phyloP scores from a whole-genome alignment of 2,888 invertebrate genomes.

The Ischnus inquisitorius region DNA sequence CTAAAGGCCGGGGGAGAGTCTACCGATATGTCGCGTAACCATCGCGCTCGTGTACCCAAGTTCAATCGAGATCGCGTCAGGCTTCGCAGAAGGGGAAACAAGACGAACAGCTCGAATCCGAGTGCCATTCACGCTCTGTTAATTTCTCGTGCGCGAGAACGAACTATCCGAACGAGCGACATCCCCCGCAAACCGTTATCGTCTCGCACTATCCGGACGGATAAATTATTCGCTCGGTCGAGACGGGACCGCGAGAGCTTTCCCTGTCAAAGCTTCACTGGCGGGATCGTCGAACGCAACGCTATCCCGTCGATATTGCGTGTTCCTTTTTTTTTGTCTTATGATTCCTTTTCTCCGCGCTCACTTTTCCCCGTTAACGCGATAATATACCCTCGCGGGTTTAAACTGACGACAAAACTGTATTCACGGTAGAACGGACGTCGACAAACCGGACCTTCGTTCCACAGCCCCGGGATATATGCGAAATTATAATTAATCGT shows the following conservation, averaged over 20 bases:
- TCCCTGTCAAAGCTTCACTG: constrained; percentile 48
- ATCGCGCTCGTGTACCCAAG: constrained; percentile 4
- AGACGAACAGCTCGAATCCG: constrained; percentile 14
- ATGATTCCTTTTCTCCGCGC: not conserved
- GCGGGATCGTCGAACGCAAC: not conserved
- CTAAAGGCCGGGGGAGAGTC: not conserved
- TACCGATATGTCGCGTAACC: not conserved
- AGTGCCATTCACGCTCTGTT: constrained; percentile 62
- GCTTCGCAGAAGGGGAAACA: constrained; percentile 5
- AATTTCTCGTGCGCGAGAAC: constrained; percentile 46
- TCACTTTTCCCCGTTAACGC: constrained; percentile 2
- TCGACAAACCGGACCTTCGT: constrained; percentile 26
- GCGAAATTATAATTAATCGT: constrained; percentile 35
- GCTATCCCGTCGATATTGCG: not conserved
- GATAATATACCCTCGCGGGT: not conserved
- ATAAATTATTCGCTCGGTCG: constrained; percentile 57
- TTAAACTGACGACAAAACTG: not conserved
- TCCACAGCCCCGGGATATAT: constrained; percentile 25
- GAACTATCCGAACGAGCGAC: constrained; percentile 43
- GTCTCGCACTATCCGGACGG: constrained; percentile 28
- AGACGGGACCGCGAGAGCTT: constrained; percentile 41
- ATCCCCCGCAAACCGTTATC: constrained; percentile 38
- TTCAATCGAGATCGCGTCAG: not conserved
- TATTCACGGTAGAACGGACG: constrained; percentile 4
- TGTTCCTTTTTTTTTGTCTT: not conserved